These are phyloP conservation scores for Cryptocephalus moraei DNA, from an alignment of 2,888 invertebrate species.

Conservation along the genomic window DNA sequence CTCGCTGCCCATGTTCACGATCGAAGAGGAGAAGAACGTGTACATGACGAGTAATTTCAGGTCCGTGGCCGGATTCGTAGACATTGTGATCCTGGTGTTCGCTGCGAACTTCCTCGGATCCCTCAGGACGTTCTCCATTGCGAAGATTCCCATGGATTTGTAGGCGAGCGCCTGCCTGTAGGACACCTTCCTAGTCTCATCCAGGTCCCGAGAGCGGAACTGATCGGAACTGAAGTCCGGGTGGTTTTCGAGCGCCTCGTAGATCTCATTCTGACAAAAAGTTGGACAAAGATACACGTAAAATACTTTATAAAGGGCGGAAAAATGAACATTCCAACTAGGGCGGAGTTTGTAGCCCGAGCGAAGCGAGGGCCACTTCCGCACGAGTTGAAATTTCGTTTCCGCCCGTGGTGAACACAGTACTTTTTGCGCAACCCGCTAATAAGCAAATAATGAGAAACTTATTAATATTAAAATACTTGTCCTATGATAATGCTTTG, in stretches of 20 bases:
- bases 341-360: too few species aligned
- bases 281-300: too few species aligned
- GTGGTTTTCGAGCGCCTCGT: constrained; percentile 21
- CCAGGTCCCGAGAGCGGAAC: constrained; percentile 14
- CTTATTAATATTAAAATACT: too few species aligned
- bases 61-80: constrained; percentile 51
- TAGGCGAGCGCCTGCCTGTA: constrained; percentile 53
- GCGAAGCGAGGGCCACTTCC: too few species aligned
- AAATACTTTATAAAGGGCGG: too few species aligned
- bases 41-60: constrained; percentile 54
- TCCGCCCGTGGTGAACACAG: too few species aligned
- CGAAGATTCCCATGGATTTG: constrained; percentile 52
- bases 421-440: too few species aligned
- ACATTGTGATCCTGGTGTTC: constrained; percentile 45
- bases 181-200: constrained; percentile 43
- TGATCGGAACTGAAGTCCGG: constrained; percentile 23
- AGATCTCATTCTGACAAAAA: constrained; percentile 24
- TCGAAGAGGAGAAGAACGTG: constrained; percentile 54
- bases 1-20: constrained; percentile 54
- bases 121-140: constrained; percentile 42
- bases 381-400: too few species aligned
- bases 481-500: too few species aligned
- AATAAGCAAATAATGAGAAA: too few species aligned
- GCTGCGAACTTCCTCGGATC: constrained; percentile 41
- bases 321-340: too few species aligned